Conservation (phyloP, 2,113 vertebrate species). For the Thinocorus orbignyianus region DNA sequence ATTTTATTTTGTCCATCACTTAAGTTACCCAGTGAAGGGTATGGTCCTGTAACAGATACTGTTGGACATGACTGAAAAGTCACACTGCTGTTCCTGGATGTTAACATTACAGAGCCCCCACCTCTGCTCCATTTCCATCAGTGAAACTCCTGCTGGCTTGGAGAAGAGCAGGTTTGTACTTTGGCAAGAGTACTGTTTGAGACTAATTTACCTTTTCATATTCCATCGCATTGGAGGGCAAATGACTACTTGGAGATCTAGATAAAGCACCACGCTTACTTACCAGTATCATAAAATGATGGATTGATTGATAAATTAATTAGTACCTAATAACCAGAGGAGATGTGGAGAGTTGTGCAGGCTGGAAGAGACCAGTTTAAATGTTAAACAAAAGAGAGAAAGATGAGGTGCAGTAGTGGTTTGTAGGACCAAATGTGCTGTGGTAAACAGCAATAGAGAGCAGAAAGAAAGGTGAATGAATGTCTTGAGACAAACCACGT, state of each 20-base stretch:
- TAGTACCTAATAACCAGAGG: not conserved
- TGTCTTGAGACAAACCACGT: not conserved
- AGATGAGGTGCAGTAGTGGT: not conserved
- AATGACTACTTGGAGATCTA: not conserved
- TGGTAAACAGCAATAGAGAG: not conserved
- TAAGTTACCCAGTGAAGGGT: not conserved
- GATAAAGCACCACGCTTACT: not conserved
- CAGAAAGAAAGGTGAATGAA: not conserved
- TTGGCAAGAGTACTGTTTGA: not conserved
- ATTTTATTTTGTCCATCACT: not conserved
- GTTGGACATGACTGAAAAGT: not conserved
- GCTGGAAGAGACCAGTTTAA: not conserved
- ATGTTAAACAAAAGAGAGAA: not conserved
- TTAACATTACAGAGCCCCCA: not conserved
- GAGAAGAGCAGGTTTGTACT: not conserved
- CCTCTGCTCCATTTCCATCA: not conserved
- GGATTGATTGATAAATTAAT: not conserved
- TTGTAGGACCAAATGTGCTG: accelerated
- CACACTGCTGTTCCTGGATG: not conserved
- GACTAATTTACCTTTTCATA: not conserved
- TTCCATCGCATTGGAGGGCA: not conserved
- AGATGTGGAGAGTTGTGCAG: not conserved
- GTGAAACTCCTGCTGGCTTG: not conserved
- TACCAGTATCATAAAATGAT: not conserved
- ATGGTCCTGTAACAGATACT: not conserved